Conservation (phyloP, 2,888 invertebrate genomes). For the Plagiodera versicolora region DNA sequence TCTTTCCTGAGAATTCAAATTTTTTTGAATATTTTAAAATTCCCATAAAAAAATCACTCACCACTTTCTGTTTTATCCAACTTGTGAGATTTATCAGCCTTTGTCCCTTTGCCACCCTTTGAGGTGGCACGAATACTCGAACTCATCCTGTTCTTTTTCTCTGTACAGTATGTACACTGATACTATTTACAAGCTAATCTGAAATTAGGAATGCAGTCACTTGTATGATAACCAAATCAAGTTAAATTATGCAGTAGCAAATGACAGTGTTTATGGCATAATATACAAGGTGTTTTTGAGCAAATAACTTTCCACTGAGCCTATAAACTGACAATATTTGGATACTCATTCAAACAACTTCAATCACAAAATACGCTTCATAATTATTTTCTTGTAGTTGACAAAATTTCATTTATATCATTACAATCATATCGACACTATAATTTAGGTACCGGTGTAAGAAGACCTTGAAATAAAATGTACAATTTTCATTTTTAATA, state of each 20-base stretch:
- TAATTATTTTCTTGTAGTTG: neutral
- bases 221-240: too few species aligned
- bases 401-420: neutral
- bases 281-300: neutral
- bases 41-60: conserved; percentile 30
- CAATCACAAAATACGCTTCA: too few species aligned
- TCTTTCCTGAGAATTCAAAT: conserved; percentile 44
- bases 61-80: conserved; percentile 52
- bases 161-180: conserved; percentile 74
- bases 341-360: too few species aligned
- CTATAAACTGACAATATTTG: too few species aligned
- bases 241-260: too few species aligned
- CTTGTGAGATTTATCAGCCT: conserved; percentile 53
- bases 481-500: conserved; percentile 6
- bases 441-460: neutral
- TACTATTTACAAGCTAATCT: conserved; percentile 73
- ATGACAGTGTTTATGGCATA: neutral
- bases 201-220: conserved; percentile 51
- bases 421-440: too few species aligned
- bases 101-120: conserved; percentile 61
- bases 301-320: neutral
- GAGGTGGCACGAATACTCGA: conserved; percentile 70
- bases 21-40: neutral
- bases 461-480: neutral
- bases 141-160: conserved; percentile 64